These are phyloP conservation scores for Gerris lacustris DNA, from an alignment of 2,888 invertebrate genomes.

Conservation along the genomic window DNA sequence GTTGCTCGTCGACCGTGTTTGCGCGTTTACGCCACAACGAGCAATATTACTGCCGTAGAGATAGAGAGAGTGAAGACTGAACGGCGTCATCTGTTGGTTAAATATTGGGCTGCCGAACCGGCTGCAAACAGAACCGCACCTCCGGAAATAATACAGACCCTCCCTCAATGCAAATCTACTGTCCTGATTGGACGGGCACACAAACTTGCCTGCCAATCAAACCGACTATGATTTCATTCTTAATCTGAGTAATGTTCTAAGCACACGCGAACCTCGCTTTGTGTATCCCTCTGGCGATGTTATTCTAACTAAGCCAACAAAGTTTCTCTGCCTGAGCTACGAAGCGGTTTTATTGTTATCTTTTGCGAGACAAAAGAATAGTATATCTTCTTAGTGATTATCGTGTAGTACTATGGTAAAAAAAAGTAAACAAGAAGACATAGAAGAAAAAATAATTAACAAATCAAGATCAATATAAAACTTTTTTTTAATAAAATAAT, in stretches of 20 bases:
- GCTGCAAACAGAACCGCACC: neutral
- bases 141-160: neutral
- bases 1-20: slow-evolving; percentile 16
- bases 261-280: neutral
- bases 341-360: too few species aligned
- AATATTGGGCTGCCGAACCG: slow-evolving; percentile 20
- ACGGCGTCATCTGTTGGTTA: slow-evolving; percentile 26
- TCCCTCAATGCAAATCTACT: neutral
- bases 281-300: too few species aligned
- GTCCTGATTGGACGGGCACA: slow-evolving; percentile 1
- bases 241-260: neutral
- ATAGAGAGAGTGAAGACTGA: neutral
- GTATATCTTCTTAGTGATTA: too few species aligned
- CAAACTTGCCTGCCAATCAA: neutral
- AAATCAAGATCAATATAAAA: too few species aligned
- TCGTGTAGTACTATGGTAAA: too few species aligned
- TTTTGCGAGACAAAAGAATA: too few species aligned
- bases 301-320: too few species aligned
- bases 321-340: too few species aligned
- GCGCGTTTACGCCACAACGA: slow-evolving; percentile 21
- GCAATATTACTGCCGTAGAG: slow-evolving; percentile 16
- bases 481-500: too few species aligned
- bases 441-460: too few species aligned
- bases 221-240: neutral
- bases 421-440: too few species aligned